Evolutionary conservation across 2,888 invertebrate species (phyloP).

Genomic region (Temnothorax rugatulus): DNA sequence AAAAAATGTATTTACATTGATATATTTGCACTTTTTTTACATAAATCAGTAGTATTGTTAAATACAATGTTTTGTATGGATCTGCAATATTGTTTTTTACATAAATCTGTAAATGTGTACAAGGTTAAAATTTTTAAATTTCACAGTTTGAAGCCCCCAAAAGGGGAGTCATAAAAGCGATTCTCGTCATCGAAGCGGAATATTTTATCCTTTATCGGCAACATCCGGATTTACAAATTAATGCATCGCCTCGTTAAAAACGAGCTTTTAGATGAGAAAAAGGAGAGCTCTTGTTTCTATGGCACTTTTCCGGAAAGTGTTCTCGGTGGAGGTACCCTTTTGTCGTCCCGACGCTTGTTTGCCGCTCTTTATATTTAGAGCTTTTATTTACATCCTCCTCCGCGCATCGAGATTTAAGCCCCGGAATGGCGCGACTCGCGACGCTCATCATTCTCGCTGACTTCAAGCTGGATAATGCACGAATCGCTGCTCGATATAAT

Average conservation of each 20-base stretch:
- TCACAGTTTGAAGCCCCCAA: neutral
- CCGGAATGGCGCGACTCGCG: constrained; percentile 21
- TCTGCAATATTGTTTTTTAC: constrained; percentile 7
- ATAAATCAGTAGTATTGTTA: constrained; percentile 16
- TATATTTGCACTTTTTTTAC: constrained; percentile 3
- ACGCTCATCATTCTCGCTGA: constrained; percentile 27
- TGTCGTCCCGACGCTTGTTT: constrained; percentile 41
- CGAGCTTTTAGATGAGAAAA: constrained; percentile 46
- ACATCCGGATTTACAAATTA: constrained; percentile 49
- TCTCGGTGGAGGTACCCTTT: constrained; percentile 32
- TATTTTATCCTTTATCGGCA: constrained; percentile 25
- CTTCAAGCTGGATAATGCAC: constrained; percentile 34
- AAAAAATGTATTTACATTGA: constrained; percentile 14
- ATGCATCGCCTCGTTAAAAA: constrained; percentile 52
- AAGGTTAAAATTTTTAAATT: constrained; percentile 31
- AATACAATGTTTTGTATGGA: no score
- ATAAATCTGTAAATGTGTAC: constrained; percentile 23
- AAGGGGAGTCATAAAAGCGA: constrained; percentile 7
- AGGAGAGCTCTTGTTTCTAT: constrained; percentile 60
- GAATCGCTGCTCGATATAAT: constrained; percentile 43
- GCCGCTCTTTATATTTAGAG: constrained; percentile 28
- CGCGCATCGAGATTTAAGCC: constrained; percentile 30
- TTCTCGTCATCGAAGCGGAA: constrained; percentile 10
- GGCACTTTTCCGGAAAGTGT: constrained; percentile 46
- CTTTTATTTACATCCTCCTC: constrained; percentile 46